A percentile compares a stretch with the other conserved stretches of the same genome.
These are phyloP conservation scores for Rhopalosiphum nymphaeae DNA, from an alignment of 2,888 invertebrate genomes.

Conservation along the genomic window DNA sequence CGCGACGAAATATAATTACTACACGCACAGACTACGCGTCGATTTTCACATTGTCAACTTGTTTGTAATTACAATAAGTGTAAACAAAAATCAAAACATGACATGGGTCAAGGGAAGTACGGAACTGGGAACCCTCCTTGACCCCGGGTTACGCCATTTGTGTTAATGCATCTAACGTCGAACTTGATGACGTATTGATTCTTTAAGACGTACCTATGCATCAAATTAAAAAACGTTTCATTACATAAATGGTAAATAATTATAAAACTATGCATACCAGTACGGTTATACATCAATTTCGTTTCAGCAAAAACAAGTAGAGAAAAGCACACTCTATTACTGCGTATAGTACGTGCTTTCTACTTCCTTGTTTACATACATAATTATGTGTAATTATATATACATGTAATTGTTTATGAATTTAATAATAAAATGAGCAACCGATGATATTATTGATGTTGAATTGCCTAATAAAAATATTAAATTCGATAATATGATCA, in stretches of 20 bases:
- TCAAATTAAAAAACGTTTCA: not conserved
- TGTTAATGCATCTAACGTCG: not conserved
- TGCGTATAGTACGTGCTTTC: not conserved
- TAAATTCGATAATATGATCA: not conserved
- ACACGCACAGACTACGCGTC: too few species aligned
- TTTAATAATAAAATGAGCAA: not conserved
- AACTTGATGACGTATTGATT: slow-evolving; percentile 51
- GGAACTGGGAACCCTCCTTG: slow-evolving; percentile 43
- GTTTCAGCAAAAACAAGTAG: not conserved
- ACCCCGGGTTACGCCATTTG: slow-evolving; percentile 30
- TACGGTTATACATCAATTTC: not conserved
- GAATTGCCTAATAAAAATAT: not conserved
- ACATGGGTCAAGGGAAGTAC: slow-evolving; percentile 37
- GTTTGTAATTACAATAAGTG: slow-evolving; percentile 30
- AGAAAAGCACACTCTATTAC: slow-evolving; percentile 4
- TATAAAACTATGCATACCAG: not conserved
- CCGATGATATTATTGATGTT: not conserved
- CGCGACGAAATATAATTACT: slow-evolving; percentile 21
- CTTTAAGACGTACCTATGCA: too few species aligned
- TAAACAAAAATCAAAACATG: slow-evolving; percentile 47
- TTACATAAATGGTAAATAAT: slow-evolving; percentile 19
- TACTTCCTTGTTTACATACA: not conserved
- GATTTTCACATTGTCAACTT: slow-evolving; percentile 4
- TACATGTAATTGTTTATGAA: not conserved
- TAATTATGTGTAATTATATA: not conserved